Conservation (phyloP, 2,888 invertebrate species). For the Cinara cedri region DNA sequence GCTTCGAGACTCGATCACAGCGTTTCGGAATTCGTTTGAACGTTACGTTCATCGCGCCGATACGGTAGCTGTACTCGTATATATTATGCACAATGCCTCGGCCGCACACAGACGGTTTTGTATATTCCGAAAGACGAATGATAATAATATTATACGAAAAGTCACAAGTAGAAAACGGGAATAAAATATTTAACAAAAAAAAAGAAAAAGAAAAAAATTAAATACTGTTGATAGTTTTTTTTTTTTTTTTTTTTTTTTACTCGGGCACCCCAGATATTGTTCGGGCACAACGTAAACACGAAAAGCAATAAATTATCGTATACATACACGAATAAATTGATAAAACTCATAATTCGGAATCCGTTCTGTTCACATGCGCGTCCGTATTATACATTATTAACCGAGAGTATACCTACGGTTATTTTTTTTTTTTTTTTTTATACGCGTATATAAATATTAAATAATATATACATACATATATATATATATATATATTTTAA, state of each 20-base stretch:
- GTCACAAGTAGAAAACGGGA: constrained; percentile 29
- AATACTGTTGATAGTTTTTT: constrained; percentile 35
- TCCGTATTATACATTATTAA: constrained; percentile 27
- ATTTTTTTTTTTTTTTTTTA: constrained; percentile 4
- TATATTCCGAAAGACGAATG: too few species aligned
- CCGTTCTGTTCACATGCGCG: constrained; percentile 56
- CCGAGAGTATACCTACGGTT: constrained; percentile 40
- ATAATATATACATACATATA: neutral
- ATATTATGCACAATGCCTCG: too few species aligned
- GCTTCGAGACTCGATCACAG: too few species aligned
- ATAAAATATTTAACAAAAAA: neutral
- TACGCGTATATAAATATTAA: neutral
- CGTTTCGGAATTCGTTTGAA: too few species aligned
- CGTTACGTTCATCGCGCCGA: too few species aligned
- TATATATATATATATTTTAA: constrained; percentile 32
- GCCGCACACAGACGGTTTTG: too few species aligned
- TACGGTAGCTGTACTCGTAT: too few species aligned
- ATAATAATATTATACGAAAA: neutral
- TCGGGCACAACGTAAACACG: constrained; percentile 41
- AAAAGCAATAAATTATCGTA: constrained; percentile 53
- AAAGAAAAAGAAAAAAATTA: neutral
- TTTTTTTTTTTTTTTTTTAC: constrained; percentile 12
- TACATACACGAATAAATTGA: constrained; percentile 56
- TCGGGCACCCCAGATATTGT: constrained; percentile 42
- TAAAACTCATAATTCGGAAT: constrained; percentile 57